Base-by-base conservation (phyloP, 2,113 vertebrate species). In the Urocitellus parryii region DNA sequence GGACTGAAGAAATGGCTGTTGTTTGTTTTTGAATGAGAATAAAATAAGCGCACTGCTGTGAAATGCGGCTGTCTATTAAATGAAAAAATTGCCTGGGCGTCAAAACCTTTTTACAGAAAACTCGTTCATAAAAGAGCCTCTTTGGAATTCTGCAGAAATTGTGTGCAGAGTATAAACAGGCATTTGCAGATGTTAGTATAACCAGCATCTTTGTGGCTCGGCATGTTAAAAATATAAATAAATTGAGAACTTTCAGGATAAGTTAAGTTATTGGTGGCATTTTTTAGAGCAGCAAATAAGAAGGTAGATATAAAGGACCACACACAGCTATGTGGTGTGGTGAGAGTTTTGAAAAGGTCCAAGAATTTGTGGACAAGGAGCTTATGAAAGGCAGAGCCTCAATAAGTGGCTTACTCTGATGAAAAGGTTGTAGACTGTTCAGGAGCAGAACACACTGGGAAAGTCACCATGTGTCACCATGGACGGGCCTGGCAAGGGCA, bases 41-140 rank as follows among this genome's bases (percentile, higher is more conserved):
- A 78, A 95, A 84, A 73, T 58, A 90, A 90, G 56, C 42, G 63
- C 72, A 78, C 13, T 48, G 32, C 93, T 85, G 81, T 88, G 88
- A 95, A 96, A 94, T 76, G 51, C 42, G 53, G 51, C 77, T 96
- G 74, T 92, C 56, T 79, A 45, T 89, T 94, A 91, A 94, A 82
- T 32, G 67, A 76, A 94, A 95, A 94, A 95, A 94, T 74, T 81
- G 90, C 45, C 20, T 53, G 39, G 20, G 61, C 14, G 22, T 85
- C 68, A 76, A 89, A 96, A 79, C 85, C 73, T 91, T 93, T 88
- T 85, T 81, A 91, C 11, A 95, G 81, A 88, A 9, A 88, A 72
- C n/a, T 22, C 24, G 56, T 94, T 96, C 91, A 83, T 76, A 65
- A 92, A 80, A 86, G 56, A 90, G 22, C 79, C 34, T 88, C 53